Evolutionary conservation across 92 coral and sea anemone genomes (phyloP).

Genomic region (Muricea muricata): DNA sequence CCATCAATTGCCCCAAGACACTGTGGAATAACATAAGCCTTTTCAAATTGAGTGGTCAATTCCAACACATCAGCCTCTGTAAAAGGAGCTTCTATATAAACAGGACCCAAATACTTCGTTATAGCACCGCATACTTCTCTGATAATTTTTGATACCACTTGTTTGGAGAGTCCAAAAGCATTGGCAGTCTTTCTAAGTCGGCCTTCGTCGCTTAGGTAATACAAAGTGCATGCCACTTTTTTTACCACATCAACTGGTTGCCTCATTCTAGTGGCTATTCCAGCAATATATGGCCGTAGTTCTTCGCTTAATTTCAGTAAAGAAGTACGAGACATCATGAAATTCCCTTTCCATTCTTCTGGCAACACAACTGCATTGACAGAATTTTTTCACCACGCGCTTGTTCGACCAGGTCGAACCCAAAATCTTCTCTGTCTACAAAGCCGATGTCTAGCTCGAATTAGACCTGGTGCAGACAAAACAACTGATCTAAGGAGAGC

Average conservation of each 20-base stretch:
- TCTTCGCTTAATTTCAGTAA: constrained; percentile 48
- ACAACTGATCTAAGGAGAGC: neutral
- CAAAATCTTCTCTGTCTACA: too few species aligned
- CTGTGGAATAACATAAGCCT: constrained; percentile 60
- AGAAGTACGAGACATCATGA: constrained; percentile 48
- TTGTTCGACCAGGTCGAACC: constrained; percentile 52
- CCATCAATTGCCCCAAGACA: constrained; percentile 68
- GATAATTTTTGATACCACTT: constrained; percentile 66
- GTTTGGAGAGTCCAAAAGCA: constrained; percentile 69
- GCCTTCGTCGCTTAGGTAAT: constrained; percentile 72
- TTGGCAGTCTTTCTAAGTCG: constrained; percentile 70
- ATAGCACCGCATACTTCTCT: constrained; percentile 65
- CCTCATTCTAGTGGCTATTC: constrained; percentile 57
- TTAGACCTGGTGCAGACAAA: too few species aligned
- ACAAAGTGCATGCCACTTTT: constrained; percentile 70
- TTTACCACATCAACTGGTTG: constrained; percentile 70
- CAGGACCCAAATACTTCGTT: constrained; percentile 61
- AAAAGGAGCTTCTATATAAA: constrained; percentile 60
- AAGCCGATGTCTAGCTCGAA: neutral
- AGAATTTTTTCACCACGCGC: constrained; percentile 67
- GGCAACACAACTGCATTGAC: constrained; percentile 47
- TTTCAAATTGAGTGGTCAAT: constrained; percentile 45
- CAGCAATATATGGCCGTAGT: constrained; percentile 62
- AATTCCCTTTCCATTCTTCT: constrained; percentile 63
- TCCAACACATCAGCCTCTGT: constrained; percentile 51